Percentiles rank a stretch among this genome's conserved stretches.
Evolutionary conservation across 2,797 vertebrate genomes (phyloP).

Genomic region (Mus caroli): DNA sequence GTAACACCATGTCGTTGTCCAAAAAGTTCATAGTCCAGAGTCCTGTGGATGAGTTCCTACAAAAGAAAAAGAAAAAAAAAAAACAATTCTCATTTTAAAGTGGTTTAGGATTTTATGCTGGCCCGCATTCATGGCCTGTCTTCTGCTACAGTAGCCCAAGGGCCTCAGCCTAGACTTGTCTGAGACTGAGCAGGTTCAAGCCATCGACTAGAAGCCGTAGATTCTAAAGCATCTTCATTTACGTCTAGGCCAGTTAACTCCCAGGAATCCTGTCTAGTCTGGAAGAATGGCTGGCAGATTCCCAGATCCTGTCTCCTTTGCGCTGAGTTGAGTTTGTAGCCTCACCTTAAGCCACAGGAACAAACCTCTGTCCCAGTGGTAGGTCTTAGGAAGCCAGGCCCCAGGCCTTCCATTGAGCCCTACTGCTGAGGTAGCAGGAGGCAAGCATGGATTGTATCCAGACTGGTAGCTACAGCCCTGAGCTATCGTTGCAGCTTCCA

Average conservation of each 20-base stretch:
- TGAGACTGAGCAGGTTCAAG: neutral
- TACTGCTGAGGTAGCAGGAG: neutral
- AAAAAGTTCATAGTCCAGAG: neutral
- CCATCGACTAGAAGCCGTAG: neutral
- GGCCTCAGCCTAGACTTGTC: neutral
- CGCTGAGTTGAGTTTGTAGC: conserved; percentile 20
- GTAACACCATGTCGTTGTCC: neutral
- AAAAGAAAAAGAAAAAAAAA: neutral
- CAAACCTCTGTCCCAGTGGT: neutral
- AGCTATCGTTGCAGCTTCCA: conserved; percentile 18
- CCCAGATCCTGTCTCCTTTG: conserved; percentile 57
- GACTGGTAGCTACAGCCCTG: neutral
- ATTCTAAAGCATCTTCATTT: conserved; percentile 39
- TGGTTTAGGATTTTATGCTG: neutral
- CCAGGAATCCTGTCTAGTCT: conserved; percentile 38
- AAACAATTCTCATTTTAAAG: neutral
- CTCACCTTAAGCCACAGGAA: neutral
- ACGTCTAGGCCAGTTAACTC: conserved; percentile 8
- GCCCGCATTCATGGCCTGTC: neutral
- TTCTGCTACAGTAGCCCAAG: neutral
- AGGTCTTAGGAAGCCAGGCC: neutral
- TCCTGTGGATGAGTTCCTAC: neutral
- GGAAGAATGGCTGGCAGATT: neutral
- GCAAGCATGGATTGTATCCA: neutral
- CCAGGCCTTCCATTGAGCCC: neutral